A percentile compares a stretch with the other conserved stretches of the same genome.
phyloP scores from a whole-genome alignment of 2,888 invertebrate genomes.

The Lasioglossum zephyrum region DNA sequence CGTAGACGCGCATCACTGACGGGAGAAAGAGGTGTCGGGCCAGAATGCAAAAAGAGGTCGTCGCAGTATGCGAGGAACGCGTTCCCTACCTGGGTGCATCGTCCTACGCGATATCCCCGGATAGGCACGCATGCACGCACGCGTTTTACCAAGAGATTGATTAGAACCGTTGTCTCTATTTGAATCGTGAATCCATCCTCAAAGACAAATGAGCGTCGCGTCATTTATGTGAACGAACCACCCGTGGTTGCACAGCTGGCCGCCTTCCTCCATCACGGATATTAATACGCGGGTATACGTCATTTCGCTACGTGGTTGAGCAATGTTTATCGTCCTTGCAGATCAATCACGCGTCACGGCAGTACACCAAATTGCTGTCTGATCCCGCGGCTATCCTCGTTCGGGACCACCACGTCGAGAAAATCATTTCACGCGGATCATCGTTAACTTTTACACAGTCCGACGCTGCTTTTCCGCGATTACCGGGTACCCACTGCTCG shows the following conservation, averaged over 20 bases:
- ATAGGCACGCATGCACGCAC: conserved; percentile 66
- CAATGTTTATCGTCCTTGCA: conserved; percentile 80
- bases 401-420: conserved; percentile 27
- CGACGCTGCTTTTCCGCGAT: neutral
- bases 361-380: conserved; percentile 66
- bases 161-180: conserved; percentile 76
- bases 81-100: conserved; percentile 42
- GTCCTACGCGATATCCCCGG: conserved; percentile 37
- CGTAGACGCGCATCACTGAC: neutral
- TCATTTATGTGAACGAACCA: conserved; percentile 76
- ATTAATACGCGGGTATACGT: conserved; percentile 80
- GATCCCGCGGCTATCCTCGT: conserved; percentile 62
- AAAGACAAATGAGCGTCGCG: conserved; percentile 81
- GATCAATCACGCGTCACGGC: conserved; percentile 76
- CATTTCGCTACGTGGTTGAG: conserved; percentile 75
- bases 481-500: neutral
- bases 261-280: conserved; percentile 78
- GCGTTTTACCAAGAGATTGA: conserved; percentile 77
- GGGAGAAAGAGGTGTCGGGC: conserved; percentile 46
- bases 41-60: neutral
- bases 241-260: conserved; percentile 80
- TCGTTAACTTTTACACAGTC: neutral
- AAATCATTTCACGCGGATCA: conserved; percentile 14
- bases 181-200: conserved; percentile 79
- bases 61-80: conserved; percentile 42